These are phyloP conservation scores for Ancistrus triradiatus DNA, from an alignment of 2,113 vertebrate species.

Conservation along the genomic window DNA sequence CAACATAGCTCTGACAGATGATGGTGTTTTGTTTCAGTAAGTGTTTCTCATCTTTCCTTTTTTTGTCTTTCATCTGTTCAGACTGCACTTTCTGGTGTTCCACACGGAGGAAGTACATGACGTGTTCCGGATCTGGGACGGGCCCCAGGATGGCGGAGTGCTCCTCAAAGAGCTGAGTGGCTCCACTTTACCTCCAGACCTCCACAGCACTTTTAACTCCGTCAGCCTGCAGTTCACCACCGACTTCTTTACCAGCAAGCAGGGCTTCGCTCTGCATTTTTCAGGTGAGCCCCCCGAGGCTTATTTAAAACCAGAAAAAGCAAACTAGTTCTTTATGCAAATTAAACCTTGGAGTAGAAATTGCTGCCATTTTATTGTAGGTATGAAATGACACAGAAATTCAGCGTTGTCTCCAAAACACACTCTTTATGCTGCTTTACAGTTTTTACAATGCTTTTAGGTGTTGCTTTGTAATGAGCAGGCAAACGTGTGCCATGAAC, in stretches of 20 bases:
- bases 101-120: constrained; percentile 97
- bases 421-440: too few species aligned
- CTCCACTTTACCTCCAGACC: constrained; percentile 73
- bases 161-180: constrained; percentile 87
- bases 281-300: constrained; percentile 85
- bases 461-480: too few species aligned
- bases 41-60: neutral
- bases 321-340: too few species aligned
- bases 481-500: too few species aligned
- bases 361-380: too few species aligned
- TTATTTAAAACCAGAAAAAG: too few species aligned
- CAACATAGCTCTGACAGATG: neutral
- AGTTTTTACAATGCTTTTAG: too few species aligned
- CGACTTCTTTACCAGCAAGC: constrained; percentile 98
- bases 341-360: too few species aligned
- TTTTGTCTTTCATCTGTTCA: constrained; percentile 43
- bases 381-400: too few species aligned
- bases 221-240: constrained; percentile 95
- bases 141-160: constrained; percentile 88
- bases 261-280: constrained; percentile 94
- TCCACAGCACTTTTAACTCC: constrained; percentile 92
- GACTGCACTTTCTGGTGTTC: constrained; percentile 95
- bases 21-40: neutral
- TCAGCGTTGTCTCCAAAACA: too few species aligned
- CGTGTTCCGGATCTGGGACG: constrained; percentile 91